phyloP scores from a whole-genome alignment of 2,797 vertebrate genomes.

The Taenioides sp. region DNA sequence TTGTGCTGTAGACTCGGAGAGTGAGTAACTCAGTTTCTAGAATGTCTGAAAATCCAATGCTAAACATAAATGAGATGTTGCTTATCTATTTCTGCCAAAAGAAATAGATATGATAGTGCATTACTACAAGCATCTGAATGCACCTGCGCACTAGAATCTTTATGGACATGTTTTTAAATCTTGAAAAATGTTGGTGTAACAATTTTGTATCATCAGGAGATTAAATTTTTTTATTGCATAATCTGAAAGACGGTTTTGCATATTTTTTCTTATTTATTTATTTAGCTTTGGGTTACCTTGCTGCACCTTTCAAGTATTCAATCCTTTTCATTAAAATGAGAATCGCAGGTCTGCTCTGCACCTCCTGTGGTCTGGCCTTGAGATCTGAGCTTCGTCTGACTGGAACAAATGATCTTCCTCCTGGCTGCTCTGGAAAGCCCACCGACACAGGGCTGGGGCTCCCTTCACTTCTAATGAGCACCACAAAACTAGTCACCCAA shows the following conservation, averaged over 20 bases:
- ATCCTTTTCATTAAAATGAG: slow-evolving; percentile 10
- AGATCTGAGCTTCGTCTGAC: slow-evolving; percentile 21
- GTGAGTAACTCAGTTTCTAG: no score
- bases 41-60: no score
- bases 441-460: slow-evolving; percentile 11
- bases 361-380: slow-evolving; percentile 26
- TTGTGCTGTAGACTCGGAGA: no score
- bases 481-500: neutral
- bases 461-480: slow-evolving; percentile 8
- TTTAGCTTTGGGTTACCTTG: neutral
- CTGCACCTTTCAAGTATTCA: slow-evolving; percentile 9
- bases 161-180: no score
- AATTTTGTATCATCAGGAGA: no score
- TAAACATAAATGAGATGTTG: no score
- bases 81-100: no score
- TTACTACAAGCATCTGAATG: no score
- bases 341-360: slow-evolving; percentile 2
- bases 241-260: neutral
- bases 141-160: no score
- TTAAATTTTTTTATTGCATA: neutral
- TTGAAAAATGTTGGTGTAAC: no score
- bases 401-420: slow-evolving; percentile 45
- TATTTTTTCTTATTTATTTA: neutral
- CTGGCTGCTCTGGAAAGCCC: slow-evolving; percentile 26
- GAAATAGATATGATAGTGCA: no score